phyloP scores from a whole-genome alignment of 2,888 invertebrate species.

The Tortrix viridana region DNA sequence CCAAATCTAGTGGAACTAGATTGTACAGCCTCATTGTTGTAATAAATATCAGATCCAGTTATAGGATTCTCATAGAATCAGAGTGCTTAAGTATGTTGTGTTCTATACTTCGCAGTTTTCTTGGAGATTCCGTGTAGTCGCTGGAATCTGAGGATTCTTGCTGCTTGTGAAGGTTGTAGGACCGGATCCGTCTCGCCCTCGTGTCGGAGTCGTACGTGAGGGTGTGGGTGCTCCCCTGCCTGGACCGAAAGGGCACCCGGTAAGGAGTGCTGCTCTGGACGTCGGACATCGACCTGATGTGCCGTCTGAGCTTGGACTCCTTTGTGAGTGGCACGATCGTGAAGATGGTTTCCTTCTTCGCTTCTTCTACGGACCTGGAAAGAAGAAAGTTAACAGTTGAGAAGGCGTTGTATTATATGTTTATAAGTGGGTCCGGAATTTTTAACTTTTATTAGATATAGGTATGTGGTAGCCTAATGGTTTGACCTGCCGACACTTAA shows the following conservation, averaged over 20 bases:
- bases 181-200: constrained; percentile 61
- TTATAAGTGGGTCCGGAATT: too few species aligned
- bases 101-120: constrained; percentile 64
- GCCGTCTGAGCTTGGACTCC: constrained; percentile 70
- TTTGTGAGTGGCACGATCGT: constrained; percentile 69
- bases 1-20: constrained; percentile 53
- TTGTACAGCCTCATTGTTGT: constrained; percentile 58
- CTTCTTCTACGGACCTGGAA: constrained; percentile 72
- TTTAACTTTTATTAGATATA: too few species aligned
- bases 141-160: constrained; percentile 75
- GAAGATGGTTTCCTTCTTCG: constrained; percentile 55
- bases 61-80: constrained; percentile 78
- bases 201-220: constrained; percentile 77
- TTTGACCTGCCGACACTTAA: too few species aligned
- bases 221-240: constrained; percentile 64
- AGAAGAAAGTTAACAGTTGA: constrained; percentile 40
- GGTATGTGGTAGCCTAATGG: too few species aligned
- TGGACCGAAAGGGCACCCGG: constrained; percentile 65
- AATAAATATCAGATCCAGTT: constrained; percentile 43
- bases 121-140: constrained; percentile 62
- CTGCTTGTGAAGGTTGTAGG: constrained; percentile 58
- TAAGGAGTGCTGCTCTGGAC: constrained; percentile 78
- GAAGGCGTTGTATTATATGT: not conserved
- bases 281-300: constrained; percentile 79
- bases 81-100: constrained; percentile 73